Base-by-base conservation (phyloP, 2,888 invertebrate species). In the Ormyrus rosae region DNA sequence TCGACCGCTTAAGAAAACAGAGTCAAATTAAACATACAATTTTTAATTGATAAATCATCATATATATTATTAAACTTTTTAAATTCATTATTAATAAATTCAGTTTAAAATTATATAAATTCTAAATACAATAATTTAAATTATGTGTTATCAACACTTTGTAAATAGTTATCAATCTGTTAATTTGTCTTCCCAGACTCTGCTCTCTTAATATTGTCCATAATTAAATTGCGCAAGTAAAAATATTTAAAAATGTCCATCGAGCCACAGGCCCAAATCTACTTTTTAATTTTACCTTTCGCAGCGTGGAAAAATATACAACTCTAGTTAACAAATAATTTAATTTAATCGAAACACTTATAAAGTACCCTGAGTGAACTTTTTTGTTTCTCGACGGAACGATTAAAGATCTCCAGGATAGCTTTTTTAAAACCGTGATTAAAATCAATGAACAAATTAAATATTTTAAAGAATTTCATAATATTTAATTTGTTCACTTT, bases 251-350 rank as follows among this genome's bases (percentile, higher is more conserved):
- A 75, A 64, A 48, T 71, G 51, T 74, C 60, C 65, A 34, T n/a
- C 9, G 19, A 74, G 78, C 65, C 67, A 60, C 46, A 56, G 65
- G 67, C 74, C 74, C 60, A 11, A 51, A 64, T 72, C 58, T 45
- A 64, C 60, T 74, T 19, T 19, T 70, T 64, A 77, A 73, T 55
- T 58, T 73, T 45, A 76, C n/a, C 19, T 46, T 34, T 80, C 72
- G 60, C 48, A 73, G 55, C 69, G 64, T 81, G 69, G 60, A 77
- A 81, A 80, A 80, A 81, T 80, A 77, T 77, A 81, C 34, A 72
- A 68, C 73, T 75, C 55, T 76, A 81, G 58, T 65, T 34, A 81
- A 80, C 67, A 72, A 76, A 80, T 72, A 76, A 76, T 80, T 71
- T 76, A 80, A 76, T 80, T 67, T 76, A 65, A 76, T 72, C 7